phyloP scores from a whole-genome alignment of 2,797 vertebrate species.

The Tapera naevia region DNA sequence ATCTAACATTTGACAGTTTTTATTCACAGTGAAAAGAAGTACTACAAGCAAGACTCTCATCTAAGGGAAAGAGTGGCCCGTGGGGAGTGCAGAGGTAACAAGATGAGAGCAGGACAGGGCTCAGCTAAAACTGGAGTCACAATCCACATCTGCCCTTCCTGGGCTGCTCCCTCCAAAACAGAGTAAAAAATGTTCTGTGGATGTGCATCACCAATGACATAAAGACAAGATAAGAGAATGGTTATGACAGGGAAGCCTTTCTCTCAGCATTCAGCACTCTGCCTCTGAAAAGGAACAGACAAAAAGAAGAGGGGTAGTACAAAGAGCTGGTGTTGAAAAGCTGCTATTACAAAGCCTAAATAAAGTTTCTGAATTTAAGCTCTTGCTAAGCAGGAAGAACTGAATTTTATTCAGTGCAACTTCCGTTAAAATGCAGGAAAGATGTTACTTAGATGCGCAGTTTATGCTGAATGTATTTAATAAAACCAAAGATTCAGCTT shows the following conservation, averaged over 20 bases:
- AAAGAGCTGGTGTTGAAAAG: not conserved
- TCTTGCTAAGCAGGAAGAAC: not conserved
- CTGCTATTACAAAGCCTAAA: not conserved
- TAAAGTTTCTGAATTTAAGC: not conserved
- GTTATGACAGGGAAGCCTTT: not conserved
- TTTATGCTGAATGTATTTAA: not conserved
- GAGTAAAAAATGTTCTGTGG: not conserved
- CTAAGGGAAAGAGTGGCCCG: not conserved
- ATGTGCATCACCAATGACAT: not conserved
- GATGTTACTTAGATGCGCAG: not conserved
- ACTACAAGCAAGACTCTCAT: not conserved
- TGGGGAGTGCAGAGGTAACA: not conserved
- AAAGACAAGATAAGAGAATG: not conserved
- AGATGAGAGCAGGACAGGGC: not conserved
- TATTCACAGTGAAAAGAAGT: not conserved
- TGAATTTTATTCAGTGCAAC: not conserved
- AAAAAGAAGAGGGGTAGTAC: not conserved
- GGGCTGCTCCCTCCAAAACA: not conserved
- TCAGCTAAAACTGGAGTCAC: not conserved
- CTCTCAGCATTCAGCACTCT: not conserved
- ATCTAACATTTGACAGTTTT: not conserved
- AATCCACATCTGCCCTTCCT: not conserved
- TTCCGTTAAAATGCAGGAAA: not conserved
- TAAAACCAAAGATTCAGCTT: not conserved
- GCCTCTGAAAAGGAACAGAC: not conserved